A percentile compares a stretch with the other conserved stretches of the same genome.
Conservation (phyloP, 2,888 invertebrate genomes). For the Lithosia quadra region DNA sequence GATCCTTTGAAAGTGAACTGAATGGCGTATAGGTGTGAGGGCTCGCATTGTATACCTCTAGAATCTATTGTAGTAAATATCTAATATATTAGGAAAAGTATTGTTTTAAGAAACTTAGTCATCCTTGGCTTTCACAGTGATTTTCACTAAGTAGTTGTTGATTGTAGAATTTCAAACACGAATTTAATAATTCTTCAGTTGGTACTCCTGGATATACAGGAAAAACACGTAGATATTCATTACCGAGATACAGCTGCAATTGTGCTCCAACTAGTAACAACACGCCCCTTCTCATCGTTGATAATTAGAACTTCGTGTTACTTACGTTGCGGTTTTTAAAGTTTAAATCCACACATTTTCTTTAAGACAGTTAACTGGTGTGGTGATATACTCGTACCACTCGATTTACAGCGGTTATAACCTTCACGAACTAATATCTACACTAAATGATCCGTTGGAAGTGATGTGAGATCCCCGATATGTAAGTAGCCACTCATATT, state of each 20-base stretch:
- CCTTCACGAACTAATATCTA: not conserved
- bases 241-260: not conserved
- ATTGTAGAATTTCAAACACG: too few relatives aligned
- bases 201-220: not conserved
- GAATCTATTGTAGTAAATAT: too few relatives aligned
- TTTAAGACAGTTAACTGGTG: not conserved
- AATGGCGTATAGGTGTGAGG: constrained; percentile 42
- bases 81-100: constrained; percentile 46
- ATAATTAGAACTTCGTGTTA: constrained; percentile 1
- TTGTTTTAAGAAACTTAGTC: constrained; percentile 59
- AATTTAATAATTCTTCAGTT: not conserved
- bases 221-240: not conserved
- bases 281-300: not conserved
- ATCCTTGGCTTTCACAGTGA: constrained; percentile 35
- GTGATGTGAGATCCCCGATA: not conserved
- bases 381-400: not conserved
- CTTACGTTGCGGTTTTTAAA: not conserved
- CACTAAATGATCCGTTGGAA: not conserved
- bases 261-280: not conserved
- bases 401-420: not conserved
- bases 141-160: not conserved
- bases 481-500: not conserved
- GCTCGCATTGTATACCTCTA: constrained; percentile 46
- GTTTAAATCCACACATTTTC: not conserved
- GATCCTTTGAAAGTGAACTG: constrained; percentile 55